Percentiles rank a stretch among this genome's conserved stretches.
These are phyloP conservation scores for Hesperophylax magnus DNA, from an alignment of 1,140 invertebrate genomes.

Conservation along the genomic window DNA sequence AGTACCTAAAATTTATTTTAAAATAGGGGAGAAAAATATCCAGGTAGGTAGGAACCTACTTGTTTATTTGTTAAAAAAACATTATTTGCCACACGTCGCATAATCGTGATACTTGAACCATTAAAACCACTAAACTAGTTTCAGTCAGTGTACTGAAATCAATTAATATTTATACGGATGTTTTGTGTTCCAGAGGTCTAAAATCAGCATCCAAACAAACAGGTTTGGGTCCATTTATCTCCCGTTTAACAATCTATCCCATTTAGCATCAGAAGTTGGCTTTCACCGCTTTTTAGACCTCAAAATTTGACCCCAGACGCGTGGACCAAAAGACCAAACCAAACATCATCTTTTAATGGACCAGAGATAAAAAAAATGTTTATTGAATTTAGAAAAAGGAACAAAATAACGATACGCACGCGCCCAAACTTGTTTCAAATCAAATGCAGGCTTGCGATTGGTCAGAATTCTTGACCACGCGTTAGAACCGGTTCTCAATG, in stretches of 20 bases:
- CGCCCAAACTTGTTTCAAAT: constrained; percentile 42
- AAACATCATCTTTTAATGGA: constrained; percentile 24
- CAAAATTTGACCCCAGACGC: constrained; percentile 46
- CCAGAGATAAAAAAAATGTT: background rate
- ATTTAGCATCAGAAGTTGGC: constrained; percentile 47
- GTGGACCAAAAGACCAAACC: constrained; percentile 38
- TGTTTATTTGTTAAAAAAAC: constrained; percentile 39
- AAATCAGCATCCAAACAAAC: constrained; percentile 53
- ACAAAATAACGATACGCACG: constrained; percentile 34
- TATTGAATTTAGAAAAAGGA: constrained; percentile 30
- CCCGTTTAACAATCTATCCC: constrained; percentile 38
- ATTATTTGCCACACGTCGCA: constrained; percentile 35
- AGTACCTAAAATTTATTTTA: background rate
- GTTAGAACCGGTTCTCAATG: constrained; percentile 50
- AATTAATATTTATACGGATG: constrained; percentile 36
- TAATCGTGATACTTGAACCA: constrained; percentile 50
- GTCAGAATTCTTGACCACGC: constrained; percentile 49
- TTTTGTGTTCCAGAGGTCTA: constrained; percentile 41
- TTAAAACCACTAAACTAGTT: constrained; percentile 47
- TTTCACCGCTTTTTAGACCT: constrained; percentile 42
- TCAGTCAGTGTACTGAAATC: constrained; percentile 41
- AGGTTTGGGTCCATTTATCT: constrained; percentile 43
- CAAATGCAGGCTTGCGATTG: constrained; percentile 41
- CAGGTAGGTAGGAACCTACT: background rate
- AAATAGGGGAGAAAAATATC: constrained; percentile 12